Evolutionary conservation across 2,113 vertebrate genomes (phyloP), one percentile per base, ranked within the genome.

Genomic region (Bos taurus): DNA sequence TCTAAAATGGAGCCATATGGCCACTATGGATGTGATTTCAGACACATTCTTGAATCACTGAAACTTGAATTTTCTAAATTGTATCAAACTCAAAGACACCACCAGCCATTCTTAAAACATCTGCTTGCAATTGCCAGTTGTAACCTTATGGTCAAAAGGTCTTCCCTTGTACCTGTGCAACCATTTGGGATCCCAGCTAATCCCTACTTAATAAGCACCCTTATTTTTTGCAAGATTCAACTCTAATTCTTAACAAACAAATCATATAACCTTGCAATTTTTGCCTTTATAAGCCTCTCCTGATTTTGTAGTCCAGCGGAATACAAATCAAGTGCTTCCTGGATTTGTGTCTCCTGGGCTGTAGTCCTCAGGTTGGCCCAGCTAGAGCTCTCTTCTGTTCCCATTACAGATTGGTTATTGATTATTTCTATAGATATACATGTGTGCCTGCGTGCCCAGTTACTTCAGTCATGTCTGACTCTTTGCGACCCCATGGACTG

Each of bases 401-500:
- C 52, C 13, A 13, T 54, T 52, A 82, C 21, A 54, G 80, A 54
- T n/a, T 54, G 33, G 19, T 82, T 82, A 82, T 82, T 50, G 16
- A 52, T 81, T 52, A 54, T n/a, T 54, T 54, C 30, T 33, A 23
- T 82, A 33, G 17, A 54, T 33, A n/a, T n/a, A 82, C 10, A 23
- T 71, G 19, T 36, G 64, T 71, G 16, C n/a, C 64, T 10, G 17
- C 4, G 0, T 71, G 64, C 4, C n/a, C 9, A 71, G 64, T 71
- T 9, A 10, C 8, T 21, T 71, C n/a, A 71, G n/a, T 36, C 0
- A 0, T 71, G 64, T 71, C 64, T 71, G 17, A 36, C 17, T 71
- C 33, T 36, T 36, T 36, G 64, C 0, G 0, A 36, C n/a, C n/a
- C n/a, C 4, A 0, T 71, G 9, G 64, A 71, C n/a, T 21, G 2